Conservation (phyloP, 2,113 vertebrate genomes). For the Mus musculus region DNA sequence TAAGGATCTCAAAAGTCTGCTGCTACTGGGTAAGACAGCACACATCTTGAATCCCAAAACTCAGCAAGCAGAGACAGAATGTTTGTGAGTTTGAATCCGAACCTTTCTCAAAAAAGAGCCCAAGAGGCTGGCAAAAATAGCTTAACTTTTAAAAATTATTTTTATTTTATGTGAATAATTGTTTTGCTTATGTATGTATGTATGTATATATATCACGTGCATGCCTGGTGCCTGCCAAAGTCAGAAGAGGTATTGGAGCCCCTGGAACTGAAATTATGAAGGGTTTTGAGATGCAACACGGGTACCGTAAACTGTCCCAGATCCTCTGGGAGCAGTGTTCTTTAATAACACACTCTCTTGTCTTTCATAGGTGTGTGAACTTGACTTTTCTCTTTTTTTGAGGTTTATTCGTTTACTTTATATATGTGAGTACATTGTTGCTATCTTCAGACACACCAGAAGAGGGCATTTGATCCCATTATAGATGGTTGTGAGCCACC, state of each 20-base stretch:
- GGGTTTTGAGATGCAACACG: too few relatives aligned
- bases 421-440: too few relatives aligned
- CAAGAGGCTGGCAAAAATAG: not conserved
- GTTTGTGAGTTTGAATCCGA: too few relatives aligned
- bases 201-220: not conserved
- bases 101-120: not conserved
- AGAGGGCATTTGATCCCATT: too few relatives aligned
- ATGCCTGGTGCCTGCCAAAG: not conserved
- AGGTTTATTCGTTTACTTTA: too few relatives aligned
- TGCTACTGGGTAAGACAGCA: not conserved
- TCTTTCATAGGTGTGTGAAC: too few relatives aligned
- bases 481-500: too few relatives aligned
- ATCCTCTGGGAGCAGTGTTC: too few relatives aligned
- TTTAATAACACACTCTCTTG: too few relatives aligned
- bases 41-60: not conserved
- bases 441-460: too few relatives aligned
- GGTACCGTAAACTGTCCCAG: too few relatives aligned
- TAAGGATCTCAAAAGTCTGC: conserved; percentile 45
- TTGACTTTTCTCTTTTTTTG: too few relatives aligned
- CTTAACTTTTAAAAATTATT: not conserved
- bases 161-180: not conserved
- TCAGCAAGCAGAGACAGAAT: not conserved
- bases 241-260: not conserved
- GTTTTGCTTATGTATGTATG: not conserved
- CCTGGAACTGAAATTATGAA: not conserved